phyloP scores from a whole-genome alignment of 2,888 invertebrate genomes.

The Acleris literana region DNA sequence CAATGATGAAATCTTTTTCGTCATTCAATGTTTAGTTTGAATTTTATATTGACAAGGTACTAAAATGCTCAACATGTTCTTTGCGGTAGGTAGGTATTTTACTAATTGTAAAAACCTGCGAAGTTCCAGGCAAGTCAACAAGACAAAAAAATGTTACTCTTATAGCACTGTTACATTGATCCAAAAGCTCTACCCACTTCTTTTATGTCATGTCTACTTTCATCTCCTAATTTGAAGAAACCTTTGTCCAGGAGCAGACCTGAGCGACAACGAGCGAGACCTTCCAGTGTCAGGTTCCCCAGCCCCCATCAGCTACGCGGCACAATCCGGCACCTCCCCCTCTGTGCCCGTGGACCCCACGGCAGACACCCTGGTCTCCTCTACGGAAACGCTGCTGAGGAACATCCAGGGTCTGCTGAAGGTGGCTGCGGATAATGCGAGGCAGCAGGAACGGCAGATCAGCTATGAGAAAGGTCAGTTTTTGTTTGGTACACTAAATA shows the following conservation, averaged over 20 bases:
- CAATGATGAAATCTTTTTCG: too few relatives aligned
- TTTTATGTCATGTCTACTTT: neutral
- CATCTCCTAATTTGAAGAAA: constrained; percentile 13
- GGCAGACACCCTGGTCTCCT: constrained; percentile 86
- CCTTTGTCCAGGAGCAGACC: constrained; percentile 81
- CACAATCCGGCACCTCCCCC: constrained; percentile 84
- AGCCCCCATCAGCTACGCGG: constrained; percentile 91
- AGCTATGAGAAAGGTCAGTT: constrained; percentile 96
- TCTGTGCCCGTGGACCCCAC: constrained; percentile 75
- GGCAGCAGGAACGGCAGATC: constrained; percentile 97
- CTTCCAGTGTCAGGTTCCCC: constrained; percentile 85
- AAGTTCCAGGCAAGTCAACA: too few relatives aligned
- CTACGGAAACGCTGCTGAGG: constrained; percentile 95
- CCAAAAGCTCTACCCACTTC: neutral
- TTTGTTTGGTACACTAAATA: too few relatives aligned
- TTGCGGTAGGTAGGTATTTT: too few relatives aligned
- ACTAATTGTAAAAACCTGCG: too few relatives aligned
- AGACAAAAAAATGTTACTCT: too few relatives aligned
- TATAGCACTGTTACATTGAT: too few relatives aligned
- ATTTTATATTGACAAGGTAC: too few relatives aligned
- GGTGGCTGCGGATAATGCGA: constrained; percentile 98
- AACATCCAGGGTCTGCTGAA: constrained; percentile 98
- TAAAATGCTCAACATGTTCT: too few relatives aligned
- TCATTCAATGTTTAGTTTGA: too few relatives aligned
- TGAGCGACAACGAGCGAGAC: constrained; percentile 90